Evolutionary conservation across 2,113 vertebrate species (phyloP).

Genomic region (Nematolebias whitei): DNA sequence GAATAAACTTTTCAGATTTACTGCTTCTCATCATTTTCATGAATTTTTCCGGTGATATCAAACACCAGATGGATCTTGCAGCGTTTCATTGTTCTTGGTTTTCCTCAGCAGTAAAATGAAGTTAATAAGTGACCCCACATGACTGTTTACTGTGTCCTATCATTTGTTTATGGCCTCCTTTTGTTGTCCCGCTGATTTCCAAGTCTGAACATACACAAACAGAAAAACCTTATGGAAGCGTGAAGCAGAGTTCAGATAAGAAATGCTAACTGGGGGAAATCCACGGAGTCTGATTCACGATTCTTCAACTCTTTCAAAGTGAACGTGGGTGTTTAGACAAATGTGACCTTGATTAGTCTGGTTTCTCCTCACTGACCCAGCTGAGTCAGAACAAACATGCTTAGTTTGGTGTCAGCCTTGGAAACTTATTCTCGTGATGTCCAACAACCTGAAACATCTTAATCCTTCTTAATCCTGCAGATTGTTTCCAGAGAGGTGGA

Average conservation of each 20-base stretch:
- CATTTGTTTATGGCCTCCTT: background rate
- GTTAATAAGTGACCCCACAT: background rate
- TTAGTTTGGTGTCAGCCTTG: background rate
- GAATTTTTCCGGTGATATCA: too few species aligned
- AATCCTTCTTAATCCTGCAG: conserved; percentile 34
- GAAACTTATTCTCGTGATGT: conserved; percentile 40
- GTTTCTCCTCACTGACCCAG: background rate
- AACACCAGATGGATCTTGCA: background rate
- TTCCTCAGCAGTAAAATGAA: background rate
- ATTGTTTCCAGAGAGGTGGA: too few species aligned
- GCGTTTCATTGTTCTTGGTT: background rate
- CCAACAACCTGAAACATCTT: conserved; percentile 26
- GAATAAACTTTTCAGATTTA: too few species aligned
- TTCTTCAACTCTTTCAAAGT: too few species aligned
- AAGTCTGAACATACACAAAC: background rate
- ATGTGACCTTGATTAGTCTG: background rate
- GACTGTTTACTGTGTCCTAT: background rate
- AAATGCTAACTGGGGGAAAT: background rate
- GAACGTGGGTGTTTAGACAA: background rate
- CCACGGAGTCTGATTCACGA: background rate
- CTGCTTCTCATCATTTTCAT: too few species aligned
- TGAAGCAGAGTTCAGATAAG: too few species aligned
- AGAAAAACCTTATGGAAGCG: background rate
- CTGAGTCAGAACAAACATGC: conserved; percentile 19
- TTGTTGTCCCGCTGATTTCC: background rate